Percentiles rank a stretch among this genome's conserved stretches.
These are phyloP conservation scores for Lepus townsendii DNA, from an alignment of 2,797 vertebrate genomes.

Conservation along the genomic window DNA sequence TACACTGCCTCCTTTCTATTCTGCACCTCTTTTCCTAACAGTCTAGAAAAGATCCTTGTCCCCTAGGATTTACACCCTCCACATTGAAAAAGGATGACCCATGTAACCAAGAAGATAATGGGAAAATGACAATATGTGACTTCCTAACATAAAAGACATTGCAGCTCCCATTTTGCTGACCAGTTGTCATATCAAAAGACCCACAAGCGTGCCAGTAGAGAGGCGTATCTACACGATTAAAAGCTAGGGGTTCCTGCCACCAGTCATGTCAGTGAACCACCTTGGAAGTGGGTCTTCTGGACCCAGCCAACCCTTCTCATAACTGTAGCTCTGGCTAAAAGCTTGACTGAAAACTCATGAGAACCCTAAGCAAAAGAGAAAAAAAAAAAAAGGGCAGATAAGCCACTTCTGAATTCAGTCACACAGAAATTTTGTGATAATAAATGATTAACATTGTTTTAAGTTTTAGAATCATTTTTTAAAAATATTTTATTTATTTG, in stretches of 20 bases:
- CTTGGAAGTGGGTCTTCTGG: not conserved
- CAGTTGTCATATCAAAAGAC: not conserved
- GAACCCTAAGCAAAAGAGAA: not conserved
- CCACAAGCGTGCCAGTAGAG: not conserved
- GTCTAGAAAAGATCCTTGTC: not conserved
- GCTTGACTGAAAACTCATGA: not conserved
- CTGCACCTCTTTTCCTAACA: no score
- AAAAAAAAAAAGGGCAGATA: not conserved
- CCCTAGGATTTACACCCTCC: not conserved
- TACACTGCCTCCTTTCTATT: no score
- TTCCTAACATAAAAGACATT: not conserved
- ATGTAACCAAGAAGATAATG: not conserved
- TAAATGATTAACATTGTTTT: not conserved
- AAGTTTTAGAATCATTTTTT: not conserved
- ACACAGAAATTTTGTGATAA: not conserved
- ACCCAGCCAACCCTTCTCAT: not conserved
- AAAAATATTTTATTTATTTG: not conserved
- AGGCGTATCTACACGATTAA: not conserved
- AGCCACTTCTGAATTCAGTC: not conserved
- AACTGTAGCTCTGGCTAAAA: not conserved
- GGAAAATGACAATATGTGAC: not conserved
- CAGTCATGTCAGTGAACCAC: not conserved
- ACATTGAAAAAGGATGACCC: not conserved
- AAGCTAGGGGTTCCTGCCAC: not conserved
- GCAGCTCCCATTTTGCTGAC: not conserved